Evolutionary conservation across 1,140 invertebrate species (phyloP), one percentile per base, ranked within the genome.

Genomic region (Chironomus tepperi): DNA sequence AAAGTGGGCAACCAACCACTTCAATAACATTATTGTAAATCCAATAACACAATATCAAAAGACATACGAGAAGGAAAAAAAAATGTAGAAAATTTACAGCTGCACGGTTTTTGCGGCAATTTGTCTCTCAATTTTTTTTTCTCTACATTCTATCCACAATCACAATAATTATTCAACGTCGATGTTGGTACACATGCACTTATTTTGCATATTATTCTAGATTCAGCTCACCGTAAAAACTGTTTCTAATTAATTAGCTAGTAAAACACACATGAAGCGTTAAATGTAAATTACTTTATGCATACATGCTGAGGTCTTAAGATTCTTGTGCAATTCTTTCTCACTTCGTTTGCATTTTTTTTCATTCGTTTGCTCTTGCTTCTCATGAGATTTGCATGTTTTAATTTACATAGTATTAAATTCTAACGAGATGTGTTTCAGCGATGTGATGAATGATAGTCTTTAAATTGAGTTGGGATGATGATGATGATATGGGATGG

Each of bases 211-310:
- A 8, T 21, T n/a, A 19, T 57, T 57, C 10, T n/a, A 57, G 7
- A 57, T 2, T 57, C n/a, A 57, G 47, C 47, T 57, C 65, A 70
- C n/a, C 65, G 18, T 70, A 70, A 70, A 57, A 70, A 70, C 65
- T 70, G 65, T 21, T 70, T 70, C 65, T 70, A 70, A 70, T 70
- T 70, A 70, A 70, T 70, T 70, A 70, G 19, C 65, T 70, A 21
- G 65, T 70, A 70, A 70, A 70, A 70, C 65, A 70, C 65, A 70
- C 65, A 18, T 70, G 65, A 70, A 70, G 65, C 65, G 65, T 19
- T 19, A 70, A 70, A 70, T 70, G 47, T 57, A 18, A 21, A 21
- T 70, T 70, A 19, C 16, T 70, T 19, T 70, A 18, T 70, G 47
- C 47, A 57, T 57, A 7, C 47, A 12, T 57, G 24, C 24, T 34